These are phyloP conservation scores for Linurgus olivaceus DNA, from an alignment of 2,797 vertebrate species.

Conservation along the genomic window DNA sequence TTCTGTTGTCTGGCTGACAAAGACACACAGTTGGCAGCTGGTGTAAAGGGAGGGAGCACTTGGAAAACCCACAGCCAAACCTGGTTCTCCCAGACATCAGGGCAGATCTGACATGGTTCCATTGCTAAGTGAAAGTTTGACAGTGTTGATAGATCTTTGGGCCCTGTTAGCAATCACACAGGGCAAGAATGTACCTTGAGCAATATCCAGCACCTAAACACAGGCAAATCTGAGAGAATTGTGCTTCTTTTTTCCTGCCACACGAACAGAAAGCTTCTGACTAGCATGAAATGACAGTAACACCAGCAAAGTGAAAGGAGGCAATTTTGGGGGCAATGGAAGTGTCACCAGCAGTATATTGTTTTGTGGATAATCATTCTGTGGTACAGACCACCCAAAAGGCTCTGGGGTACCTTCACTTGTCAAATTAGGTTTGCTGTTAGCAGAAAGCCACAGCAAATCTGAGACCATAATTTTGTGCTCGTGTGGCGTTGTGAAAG, in stretches of 20 bases:
- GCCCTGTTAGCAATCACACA: background rate
- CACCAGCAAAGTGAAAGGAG: background rate
- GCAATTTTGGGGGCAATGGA: background rate
- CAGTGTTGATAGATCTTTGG: background rate
- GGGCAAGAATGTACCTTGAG: background rate
- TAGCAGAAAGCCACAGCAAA: background rate
- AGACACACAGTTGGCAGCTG: background rate
- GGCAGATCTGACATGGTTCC: background rate
- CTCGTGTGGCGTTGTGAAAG: fast-evolving
- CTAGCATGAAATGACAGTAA: background rate
- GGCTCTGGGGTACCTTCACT: background rate
- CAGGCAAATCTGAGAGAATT: background rate
- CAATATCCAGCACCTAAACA: background rate
- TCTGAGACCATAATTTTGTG: background rate
- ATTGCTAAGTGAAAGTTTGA: background rate
- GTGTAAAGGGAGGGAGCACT: background rate
- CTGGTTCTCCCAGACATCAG: background rate
- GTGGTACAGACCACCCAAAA: background rate
- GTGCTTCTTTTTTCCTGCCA: background rate
- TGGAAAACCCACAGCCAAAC: background rate
- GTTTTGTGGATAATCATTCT: background rate
- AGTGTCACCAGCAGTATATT: background rate
- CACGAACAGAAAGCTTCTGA: background rate
- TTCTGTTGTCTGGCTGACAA: background rate
- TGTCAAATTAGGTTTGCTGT: background rate